phyloP scores from a whole-genome alignment of 1,140 invertebrate species.

The Thaumetopoea pityocampa region DNA sequence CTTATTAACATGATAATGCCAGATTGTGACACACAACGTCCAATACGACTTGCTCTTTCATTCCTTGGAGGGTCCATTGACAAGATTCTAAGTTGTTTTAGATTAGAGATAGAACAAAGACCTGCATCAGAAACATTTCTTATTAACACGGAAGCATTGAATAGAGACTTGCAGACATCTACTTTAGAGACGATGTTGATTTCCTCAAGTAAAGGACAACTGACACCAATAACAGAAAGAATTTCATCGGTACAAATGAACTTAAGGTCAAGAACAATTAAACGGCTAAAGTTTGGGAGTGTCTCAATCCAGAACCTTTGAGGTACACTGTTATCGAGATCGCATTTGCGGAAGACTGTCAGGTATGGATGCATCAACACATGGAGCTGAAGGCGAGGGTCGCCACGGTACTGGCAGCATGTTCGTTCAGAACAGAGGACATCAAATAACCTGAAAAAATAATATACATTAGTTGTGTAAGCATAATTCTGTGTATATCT shows the following conservation, averaged over 20 bases:
- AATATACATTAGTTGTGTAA: too few relatives aligned
- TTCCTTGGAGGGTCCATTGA: conserved; percentile 69
- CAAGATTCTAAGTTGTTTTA: conserved; percentile 59
- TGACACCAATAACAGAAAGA: conserved; percentile 64
- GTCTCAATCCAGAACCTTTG: conserved; percentile 62
- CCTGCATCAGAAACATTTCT: conserved; percentile 69
- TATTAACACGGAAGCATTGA: conserved; percentile 69
- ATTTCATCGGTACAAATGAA: conserved; percentile 76
- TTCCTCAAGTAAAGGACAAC: conserved; percentile 67
- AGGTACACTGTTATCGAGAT: conserved; percentile 62
- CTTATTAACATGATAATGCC: conserved; percentile 65
- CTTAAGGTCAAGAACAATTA: conserved; percentile 70
- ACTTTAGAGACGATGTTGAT: conserved; percentile 75
- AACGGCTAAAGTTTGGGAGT: conserved; percentile 51
- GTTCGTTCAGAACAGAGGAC: conserved; percentile 66
- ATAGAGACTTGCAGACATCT: conserved; percentile 62
- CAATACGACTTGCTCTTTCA: conserved; percentile 51
- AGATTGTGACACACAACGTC: conserved; percentile 63
- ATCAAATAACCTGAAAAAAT: conserved; percentile 69
- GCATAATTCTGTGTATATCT: too few relatives aligned
- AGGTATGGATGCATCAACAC: conserved; percentile 64
- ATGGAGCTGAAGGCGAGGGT: conserved; percentile 60
- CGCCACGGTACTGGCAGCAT: conserved; percentile 51
- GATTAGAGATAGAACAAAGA: conserved; percentile 45
- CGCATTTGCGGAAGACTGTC: conserved; percentile 63